These are phyloP conservation scores for Napeogenes inachia DNA, from an alignment of 2,888 invertebrate species.

Conservation along the genomic window DNA sequence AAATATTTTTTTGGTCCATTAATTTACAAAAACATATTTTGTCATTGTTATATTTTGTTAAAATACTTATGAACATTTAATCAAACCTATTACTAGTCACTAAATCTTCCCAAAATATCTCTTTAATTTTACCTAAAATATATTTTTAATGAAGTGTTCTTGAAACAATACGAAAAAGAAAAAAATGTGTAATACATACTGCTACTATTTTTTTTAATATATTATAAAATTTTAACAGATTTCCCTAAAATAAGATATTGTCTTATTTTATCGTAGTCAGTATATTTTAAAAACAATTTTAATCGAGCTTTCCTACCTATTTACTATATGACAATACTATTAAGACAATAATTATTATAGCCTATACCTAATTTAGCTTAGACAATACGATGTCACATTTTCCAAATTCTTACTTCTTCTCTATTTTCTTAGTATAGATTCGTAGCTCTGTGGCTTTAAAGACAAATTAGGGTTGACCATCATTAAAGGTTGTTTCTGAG, in stretches of 20 bases:
- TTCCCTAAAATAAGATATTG: neutral
- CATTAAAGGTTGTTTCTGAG: too few relatives aligned
- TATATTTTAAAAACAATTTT: conserved; percentile 25
- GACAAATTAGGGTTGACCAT: neutral
- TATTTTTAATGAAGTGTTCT: too few relatives aligned
- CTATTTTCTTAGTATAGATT: neutral
- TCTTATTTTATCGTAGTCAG: conserved; percentile 10
- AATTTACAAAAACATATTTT: too few relatives aligned
- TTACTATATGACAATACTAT: conserved; percentile 54
- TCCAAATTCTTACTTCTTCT: neutral
- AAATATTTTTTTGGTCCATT: too few relatives aligned
- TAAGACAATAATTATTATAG: conserved; percentile 50
- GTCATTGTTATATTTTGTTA: too few relatives aligned
- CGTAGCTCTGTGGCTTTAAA: neutral
- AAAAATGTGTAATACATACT: too few relatives aligned
- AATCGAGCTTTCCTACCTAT: conserved; percentile 66
- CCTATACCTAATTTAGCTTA: conserved; percentile 11
- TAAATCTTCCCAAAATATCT: too few relatives aligned
- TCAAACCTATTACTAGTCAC: too few relatives aligned
- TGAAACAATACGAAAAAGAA: too few relatives aligned
- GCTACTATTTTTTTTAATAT: too few relatives aligned
- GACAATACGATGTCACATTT: conserved; percentile 7
- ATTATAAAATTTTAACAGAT: neutral
- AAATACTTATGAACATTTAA: too few relatives aligned
- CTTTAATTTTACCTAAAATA: too few relatives aligned